Evolutionary conservation across 1,140 invertebrate genomes (phyloP).

Genomic region (Heliothis subflexa): DNA sequence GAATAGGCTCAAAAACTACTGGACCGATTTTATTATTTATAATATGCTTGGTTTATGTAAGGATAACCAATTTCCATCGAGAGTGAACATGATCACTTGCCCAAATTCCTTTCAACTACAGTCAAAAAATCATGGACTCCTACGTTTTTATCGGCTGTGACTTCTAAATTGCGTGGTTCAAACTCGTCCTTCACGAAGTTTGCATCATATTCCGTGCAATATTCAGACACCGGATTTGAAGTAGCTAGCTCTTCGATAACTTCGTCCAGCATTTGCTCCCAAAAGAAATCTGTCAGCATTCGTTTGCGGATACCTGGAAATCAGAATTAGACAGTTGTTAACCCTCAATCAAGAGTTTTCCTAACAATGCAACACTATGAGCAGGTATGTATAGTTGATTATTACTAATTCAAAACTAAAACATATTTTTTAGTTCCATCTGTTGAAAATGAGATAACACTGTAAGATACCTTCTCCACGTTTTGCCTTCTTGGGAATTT

Average conservation of each 20-base stretch:
- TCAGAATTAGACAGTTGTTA: neutral
- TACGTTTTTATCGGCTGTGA: conserved; percentile 79
- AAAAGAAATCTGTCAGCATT: conserved; percentile 82
- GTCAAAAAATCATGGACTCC: no score
- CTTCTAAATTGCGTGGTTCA: conserved; percentile 73
- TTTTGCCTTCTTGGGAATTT: conserved; percentile 67
- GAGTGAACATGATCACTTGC: no score
- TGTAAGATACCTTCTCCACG: conserved; percentile 63
- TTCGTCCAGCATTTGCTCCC: conserved; percentile 83
- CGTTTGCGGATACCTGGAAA: conserved; percentile 75
- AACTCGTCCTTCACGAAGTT: conserved; percentile 79
- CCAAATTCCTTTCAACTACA: no score
- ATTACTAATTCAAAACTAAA: no score
- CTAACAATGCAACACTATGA: no score
- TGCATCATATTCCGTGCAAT: conserved; percentile 77
- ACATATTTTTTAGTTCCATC: no score
- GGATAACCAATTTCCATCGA: no score
- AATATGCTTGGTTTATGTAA: no score
- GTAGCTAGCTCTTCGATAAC: conserved; percentile 77
- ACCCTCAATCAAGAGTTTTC: neutral
- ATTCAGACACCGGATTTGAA: conserved; percentile 69
- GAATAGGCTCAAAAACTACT: no score
- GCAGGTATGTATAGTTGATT: no score
- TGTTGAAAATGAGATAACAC: conserved; percentile 5
- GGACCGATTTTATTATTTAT: no score